phyloP scores from a whole-genome alignment of 2,797 vertebrate species.

The Xenentodon cancila region DNA sequence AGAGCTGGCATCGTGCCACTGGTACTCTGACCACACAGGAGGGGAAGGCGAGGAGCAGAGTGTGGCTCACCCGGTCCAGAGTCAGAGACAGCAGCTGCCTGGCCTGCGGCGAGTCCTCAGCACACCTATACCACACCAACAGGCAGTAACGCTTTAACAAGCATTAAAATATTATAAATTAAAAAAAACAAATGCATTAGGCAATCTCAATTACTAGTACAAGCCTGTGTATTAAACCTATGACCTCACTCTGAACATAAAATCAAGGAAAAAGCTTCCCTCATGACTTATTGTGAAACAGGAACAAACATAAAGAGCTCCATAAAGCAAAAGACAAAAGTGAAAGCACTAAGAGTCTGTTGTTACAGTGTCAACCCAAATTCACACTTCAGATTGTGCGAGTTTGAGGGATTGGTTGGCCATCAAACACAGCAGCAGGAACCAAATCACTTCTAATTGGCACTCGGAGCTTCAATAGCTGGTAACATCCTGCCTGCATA shows the following conservation, averaged over 20 bases:
- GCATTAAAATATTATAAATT: slow-evolving; percentile 8
- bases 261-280: slow-evolving; percentile 11
- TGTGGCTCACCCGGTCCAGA: slow-evolving; percentile 88
- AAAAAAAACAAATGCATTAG: slow-evolving; percentile 36
- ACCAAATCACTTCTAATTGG: slow-evolving; percentile 65
- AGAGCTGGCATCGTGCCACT: slow-evolving; percentile 92
- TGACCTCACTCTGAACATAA: slow-evolving; percentile 39
- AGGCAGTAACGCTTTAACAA: not conserved
- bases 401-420: slow-evolving; percentile 35
- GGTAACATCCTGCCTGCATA: slow-evolving; percentile 41
- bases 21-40: slow-evolving; percentile 92
- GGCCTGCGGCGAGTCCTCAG: slow-evolving; percentile 78
- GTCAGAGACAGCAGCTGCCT: slow-evolving; percentile 89
- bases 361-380: slow-evolving; percentile 40
- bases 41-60: slow-evolving; percentile 89
- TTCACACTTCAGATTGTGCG: slow-evolving; percentile 31
- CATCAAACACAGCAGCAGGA: slow-evolving; percentile 38
- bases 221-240: slow-evolving; percentile 37
- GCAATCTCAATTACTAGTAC: slow-evolving; percentile 44
- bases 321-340: slow-evolving; percentile 47
- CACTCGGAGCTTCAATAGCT: slow-evolving; percentile 52
- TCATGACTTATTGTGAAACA: slow-evolving; percentile 29
- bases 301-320: slow-evolving; percentile 34
- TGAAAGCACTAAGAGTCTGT: slow-evolving; percentile 10
- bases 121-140: slow-evolving; percentile 82